Evolutionary conservation across 2,113 vertebrate genomes (phyloP), one percentile per base, ranked within the genome.

Genomic region (Scortum barcoo): DNA sequence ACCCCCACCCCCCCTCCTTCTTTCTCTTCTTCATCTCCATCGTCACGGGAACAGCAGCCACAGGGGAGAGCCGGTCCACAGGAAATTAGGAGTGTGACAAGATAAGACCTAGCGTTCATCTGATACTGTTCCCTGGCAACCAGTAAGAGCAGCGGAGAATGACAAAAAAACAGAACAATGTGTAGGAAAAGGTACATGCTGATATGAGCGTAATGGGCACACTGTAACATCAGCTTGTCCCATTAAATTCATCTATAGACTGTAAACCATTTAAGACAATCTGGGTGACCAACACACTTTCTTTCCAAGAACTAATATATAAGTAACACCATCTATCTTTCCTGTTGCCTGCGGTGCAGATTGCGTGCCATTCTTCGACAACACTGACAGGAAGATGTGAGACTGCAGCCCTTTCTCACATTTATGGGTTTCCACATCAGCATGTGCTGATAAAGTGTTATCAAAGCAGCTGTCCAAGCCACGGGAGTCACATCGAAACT

Each of bases 51-150:
- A 72, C 93, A 84, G 92, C 89, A 91, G 92, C 89, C 88, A 91
- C 93, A 80, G 76, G 91, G 90, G 86, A 85, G 77, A 92, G 88
- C 40, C 1, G 36, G 83, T 79, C 93, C 77, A 89, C 94, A 94
- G 95, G 95, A 96, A 95, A 95, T 96, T 94, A 94, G 90, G 85
- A 91, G 84, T 86, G 91, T 92, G 93, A 95, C 92, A 86, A 93
- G 93, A 95, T 95, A 95, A 94, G 88, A 87, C 75, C 72, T 80
- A 70, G 89, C 81, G 68, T 90, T 94, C 86, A 90, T 95, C 93
- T 92, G 91, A 94, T 92, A 91, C 85, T 22, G 92, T 93, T 94
- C 72, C 95, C 86, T 90, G 92, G 95, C 92, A 95, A 95, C 95
- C 68, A 46, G 51, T 51, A 82, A 84, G 57, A 79, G 30, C 80